phyloP scores from a whole-genome alignment of 37 sponge, comb jelly and placozoan genomes.

The Halisarca cf. caerulea region DNA sequence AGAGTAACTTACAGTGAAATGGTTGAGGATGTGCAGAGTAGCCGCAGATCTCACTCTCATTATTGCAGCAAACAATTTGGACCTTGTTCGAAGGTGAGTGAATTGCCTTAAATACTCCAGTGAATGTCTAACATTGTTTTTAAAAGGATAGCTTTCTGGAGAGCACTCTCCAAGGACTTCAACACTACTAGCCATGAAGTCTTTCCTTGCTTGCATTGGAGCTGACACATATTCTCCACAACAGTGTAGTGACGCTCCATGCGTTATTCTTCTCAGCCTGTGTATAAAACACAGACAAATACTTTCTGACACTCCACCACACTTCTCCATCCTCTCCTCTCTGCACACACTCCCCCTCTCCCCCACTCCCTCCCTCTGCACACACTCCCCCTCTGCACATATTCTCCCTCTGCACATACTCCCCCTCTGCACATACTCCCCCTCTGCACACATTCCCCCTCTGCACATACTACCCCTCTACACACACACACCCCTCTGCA shows the following conservation, averaged over 20 bases:
- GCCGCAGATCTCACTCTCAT: conserved; percentile 71
- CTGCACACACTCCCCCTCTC: no score
- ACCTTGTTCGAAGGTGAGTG: conserved; percentile 79
- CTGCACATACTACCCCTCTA: no score
- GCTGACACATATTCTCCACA: conserved; percentile 46
- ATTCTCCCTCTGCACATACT: no score
- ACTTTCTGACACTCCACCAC: no score
- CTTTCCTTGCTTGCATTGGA: not conserved
- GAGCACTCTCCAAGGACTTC: not conserved
- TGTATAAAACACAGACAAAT: not conserved
- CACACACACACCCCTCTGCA: no score
- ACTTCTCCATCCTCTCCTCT: no score
- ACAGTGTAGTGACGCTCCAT: conserved; percentile 60
- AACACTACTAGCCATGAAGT: not conserved
- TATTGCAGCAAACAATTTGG: conserved; percentile 64
- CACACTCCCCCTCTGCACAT: no score
- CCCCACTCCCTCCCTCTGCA: no score
- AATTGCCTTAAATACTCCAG: conserved; percentile 79
- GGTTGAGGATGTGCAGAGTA: conserved; percentile 63
- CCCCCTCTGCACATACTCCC: no score
- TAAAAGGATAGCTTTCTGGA: conserved; percentile 72
- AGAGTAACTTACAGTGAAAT: conserved; percentile 55
- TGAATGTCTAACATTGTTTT: conserved; percentile 43
- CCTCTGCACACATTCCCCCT: no score
- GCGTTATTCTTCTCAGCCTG: conserved; percentile 20